Evolutionary conservation across 2,113 vertebrate genomes (phyloP).

Genomic region (Halcyon malimbica): DNA sequence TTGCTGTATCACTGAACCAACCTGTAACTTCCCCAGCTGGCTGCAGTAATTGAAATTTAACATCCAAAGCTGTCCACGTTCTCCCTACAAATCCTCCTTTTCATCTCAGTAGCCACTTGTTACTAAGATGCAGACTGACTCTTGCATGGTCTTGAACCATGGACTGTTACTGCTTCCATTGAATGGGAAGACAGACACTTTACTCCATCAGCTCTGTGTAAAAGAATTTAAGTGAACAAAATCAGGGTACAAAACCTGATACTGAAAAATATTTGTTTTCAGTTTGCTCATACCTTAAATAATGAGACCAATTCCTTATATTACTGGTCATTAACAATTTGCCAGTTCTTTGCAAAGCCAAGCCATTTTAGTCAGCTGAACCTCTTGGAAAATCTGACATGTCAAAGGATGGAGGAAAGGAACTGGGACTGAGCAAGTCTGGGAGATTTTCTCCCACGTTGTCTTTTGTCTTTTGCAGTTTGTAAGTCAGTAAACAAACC

Average conservation of each 20-base stretch:
- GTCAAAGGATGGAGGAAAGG: neutral
- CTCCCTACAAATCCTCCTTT: neutral
- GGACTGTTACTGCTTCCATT: neutral
- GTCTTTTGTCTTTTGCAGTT: neutral
- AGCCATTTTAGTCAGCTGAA: neutral
- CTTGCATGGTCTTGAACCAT: neutral
- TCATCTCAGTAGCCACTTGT: neutral
- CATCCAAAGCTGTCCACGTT: accelerated
- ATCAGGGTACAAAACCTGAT: neutral
- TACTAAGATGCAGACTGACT: neutral
- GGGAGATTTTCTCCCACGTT: accelerated
- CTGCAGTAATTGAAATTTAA: neutral
- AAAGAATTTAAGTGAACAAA: neutral
- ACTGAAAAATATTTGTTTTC: neutral
- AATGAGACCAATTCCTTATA: neutral
- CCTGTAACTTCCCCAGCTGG: neutral
- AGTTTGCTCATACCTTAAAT: neutral
- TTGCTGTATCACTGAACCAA: neutral
- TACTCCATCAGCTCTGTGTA: neutral
- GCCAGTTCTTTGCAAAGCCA: neutral
- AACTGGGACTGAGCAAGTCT: neutral
- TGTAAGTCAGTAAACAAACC: neutral
- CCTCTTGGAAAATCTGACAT: neutral
- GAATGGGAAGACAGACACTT: neutral
- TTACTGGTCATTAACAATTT: neutral